These are phyloP conservation scores for Cuculus canorus DNA, from an alignment of 2,797 vertebrate genomes.

Conservation along the genomic window DNA sequence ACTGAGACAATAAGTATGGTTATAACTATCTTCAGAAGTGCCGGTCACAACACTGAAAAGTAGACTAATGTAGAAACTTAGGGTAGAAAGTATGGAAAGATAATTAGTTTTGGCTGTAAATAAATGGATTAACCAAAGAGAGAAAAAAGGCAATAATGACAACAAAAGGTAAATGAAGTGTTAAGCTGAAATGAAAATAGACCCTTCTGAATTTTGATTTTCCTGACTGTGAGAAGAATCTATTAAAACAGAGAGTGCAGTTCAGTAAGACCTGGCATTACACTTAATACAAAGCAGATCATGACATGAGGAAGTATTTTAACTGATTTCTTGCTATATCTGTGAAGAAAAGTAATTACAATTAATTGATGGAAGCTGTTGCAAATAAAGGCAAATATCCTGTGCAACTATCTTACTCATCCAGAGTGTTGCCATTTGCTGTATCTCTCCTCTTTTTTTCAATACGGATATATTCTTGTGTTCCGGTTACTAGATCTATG, in stretches of 20 bases:
- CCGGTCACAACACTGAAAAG: background rate
- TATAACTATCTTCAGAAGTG: background rate
- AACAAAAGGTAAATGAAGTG: background rate
- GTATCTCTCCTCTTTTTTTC: background rate
- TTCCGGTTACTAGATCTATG: background rate
- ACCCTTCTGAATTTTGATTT: background rate
- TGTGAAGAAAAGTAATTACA: background rate
- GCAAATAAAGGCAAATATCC: background rate
- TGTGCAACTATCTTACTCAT: background rate
- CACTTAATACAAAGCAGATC: background rate
- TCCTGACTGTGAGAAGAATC: background rate
- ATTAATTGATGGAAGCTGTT: background rate
- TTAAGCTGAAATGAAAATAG: background rate
- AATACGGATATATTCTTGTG: background rate
- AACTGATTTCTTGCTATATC: background rate
- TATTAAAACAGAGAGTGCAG: background rate
- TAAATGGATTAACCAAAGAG: background rate
- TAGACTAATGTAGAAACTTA: background rate
- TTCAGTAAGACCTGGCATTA: background rate
- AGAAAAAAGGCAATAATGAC: fast-evolving
- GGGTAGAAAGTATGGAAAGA: background rate
- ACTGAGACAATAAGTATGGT: background rate
- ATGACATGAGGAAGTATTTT: background rate
- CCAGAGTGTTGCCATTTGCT: background rate
- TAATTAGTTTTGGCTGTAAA: background rate